A percentile compares a stretch with the other conserved stretches of the same genome.
phyloP scores from a whole-genome alignment of 2,797 vertebrate genomes.

The Pseudotriccus pelzelni region DNA sequence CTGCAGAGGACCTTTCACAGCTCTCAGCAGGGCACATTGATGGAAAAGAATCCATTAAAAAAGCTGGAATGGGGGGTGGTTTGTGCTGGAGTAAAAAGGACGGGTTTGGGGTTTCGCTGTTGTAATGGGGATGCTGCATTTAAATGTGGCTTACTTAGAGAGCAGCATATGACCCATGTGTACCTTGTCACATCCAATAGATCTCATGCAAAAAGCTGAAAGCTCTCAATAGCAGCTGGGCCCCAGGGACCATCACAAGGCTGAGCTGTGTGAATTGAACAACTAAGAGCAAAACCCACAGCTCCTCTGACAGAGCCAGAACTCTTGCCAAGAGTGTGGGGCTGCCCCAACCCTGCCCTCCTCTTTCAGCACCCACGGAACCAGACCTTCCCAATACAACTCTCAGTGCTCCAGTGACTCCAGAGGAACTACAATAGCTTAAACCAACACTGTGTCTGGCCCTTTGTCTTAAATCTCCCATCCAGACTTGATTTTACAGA shows the following conservation, averaged over 20 bases:
- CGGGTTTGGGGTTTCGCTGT: background rate
- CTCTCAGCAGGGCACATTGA: background rate
- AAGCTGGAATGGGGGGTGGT: accelerated
- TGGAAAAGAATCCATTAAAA: background rate
- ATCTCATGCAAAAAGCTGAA: background rate
- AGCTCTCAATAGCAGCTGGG: background rate
- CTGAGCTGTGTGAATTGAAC: background rate
- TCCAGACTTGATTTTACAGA: conserved; percentile 23
- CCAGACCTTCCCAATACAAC: background rate
- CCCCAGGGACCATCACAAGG: background rate
- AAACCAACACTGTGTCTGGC: conserved; percentile 13
- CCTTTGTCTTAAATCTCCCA: conserved; percentile 42
- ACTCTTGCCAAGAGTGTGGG: background rate
- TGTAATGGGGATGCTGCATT: background rate
- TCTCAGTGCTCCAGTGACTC: background rate
- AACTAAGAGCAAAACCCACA: background rate
- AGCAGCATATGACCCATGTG: background rate
- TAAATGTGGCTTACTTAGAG: background rate
- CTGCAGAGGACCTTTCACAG: background rate
- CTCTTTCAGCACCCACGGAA: background rate
- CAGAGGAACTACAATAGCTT: conserved; percentile 10
- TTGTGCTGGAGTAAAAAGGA: background rate
- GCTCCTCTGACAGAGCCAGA: background rate
- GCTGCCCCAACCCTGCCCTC: background rate
- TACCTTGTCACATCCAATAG: conserved; percentile 49